Evolutionary conservation across 2,797 vertebrate genomes (phyloP).

Genomic region (Sebastes vulpes): DNA sequence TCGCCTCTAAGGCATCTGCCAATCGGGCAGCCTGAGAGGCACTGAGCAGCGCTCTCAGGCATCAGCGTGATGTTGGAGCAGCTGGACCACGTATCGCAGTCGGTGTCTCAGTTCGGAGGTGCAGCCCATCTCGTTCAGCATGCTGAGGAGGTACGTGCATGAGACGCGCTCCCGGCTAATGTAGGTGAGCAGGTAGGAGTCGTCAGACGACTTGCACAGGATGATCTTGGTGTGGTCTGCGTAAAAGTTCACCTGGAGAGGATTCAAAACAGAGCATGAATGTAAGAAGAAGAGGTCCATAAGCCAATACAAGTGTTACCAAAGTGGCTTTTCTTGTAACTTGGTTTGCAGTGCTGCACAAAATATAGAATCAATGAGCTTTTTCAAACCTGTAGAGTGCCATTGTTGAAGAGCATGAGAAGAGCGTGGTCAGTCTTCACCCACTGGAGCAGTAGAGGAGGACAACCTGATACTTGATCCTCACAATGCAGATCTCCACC

Average conservation of each 20-base stretch:
- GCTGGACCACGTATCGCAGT: slow-evolving; percentile 91
- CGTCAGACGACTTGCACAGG: slow-evolving; percentile 91
- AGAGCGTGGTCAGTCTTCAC: slow-evolving; percentile 97
- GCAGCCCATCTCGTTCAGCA: slow-evolving; percentile 92
- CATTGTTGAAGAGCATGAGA: slow-evolving; percentile 96
- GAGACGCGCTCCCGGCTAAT: slow-evolving; percentile 94
- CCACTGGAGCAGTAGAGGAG: slow-evolving; percentile 95
- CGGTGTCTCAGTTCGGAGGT: slow-evolving; percentile 91
- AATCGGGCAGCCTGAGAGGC: slow-evolving; percentile 46
- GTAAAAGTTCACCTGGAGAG: slow-evolving; percentile 95
- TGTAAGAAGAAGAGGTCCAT: neutral
- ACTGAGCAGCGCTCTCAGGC: slow-evolving; percentile 67
- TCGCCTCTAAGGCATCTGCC: slow-evolving; percentile 49
- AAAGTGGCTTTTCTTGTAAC: neutral
- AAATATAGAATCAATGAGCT: neutral
- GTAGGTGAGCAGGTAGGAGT: slow-evolving; percentile 93
- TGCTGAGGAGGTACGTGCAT: slow-evolving; percentile 92
- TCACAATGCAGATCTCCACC: slow-evolving; percentile 92
- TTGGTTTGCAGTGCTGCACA: neutral
- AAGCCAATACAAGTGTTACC: too few relatives aligned
- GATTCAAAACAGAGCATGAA: neutral
- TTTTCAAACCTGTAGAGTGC: slow-evolving; percentile 91
- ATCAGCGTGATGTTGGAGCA: slow-evolving; percentile 91
- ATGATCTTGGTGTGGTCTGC: slow-evolving; percentile 98
- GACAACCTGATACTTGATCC: slow-evolving; percentile 77